Base-by-base conservation (phyloP, 2,797 vertebrate species). In the Lemur catta region DNA sequence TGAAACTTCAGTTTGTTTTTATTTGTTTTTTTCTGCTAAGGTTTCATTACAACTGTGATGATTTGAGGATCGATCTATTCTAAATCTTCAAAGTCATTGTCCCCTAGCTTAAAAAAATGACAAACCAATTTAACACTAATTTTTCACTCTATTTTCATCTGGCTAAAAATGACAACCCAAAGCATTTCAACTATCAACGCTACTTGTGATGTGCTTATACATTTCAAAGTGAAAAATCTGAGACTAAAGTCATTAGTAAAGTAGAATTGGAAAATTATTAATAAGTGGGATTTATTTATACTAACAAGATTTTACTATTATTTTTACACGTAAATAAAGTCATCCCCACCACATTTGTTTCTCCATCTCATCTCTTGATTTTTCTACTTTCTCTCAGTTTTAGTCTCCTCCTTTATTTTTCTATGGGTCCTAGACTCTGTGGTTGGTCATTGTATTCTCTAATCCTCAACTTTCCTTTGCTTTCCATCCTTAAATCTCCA, bases 1-100 rank as follows among this genome's bases (percentile, higher is more conserved):
- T 74, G 78, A 89, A 95, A 89, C 46, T 38, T 28, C 61, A n/a
- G 52, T 88, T 55, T 89, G 46, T 71, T 87, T 84, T 93, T 72
- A 10, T 72, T 80, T 72, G 14, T 72, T 80, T 91, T 80, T 91
- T 94, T 84, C 43, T 33, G 10, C 7, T 93, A 76, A 90, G 26
- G 28, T 79, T 86, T 93, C 84, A 96, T 61, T 80, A 50, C 4
- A 35, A 50, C 20, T 84, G 6, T 82, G 79, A 94, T 13, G 94
- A 59, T 80, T 48, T 84, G 76, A 86, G 43, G 63, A 81, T 74
- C 0, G 87, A 76, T 57, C n/a, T 91, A 71, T 55, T 84, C 94
- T 79, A 63, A 30, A 91, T 63, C 38, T 84, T 92, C 57, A 85
- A 35, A 22, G 38, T 88, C 48, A 90, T 3, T 35, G 69, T 14